phyloP scores from a whole-genome alignment of 2,888 invertebrate genomes.

The Xiphydria camelus region DNA sequence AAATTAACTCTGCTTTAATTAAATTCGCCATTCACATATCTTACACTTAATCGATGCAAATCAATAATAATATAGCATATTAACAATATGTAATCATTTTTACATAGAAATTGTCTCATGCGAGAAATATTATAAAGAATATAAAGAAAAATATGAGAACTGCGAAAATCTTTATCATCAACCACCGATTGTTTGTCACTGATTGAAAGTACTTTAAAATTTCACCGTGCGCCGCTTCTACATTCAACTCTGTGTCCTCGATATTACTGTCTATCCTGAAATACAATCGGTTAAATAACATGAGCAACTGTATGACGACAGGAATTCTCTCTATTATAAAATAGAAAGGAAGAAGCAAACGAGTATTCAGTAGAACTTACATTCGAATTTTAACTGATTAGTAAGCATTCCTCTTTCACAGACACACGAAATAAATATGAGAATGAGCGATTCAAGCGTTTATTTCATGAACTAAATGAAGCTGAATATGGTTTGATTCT shows the following conservation, averaged over 20 bases:
- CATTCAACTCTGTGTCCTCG: slow-evolving; percentile 92
- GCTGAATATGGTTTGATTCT: too few species aligned
- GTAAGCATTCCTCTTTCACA: too few species aligned
- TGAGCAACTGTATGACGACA: too few species aligned
- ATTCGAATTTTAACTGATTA: background rate
- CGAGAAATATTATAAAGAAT: slow-evolving; percentile 97
- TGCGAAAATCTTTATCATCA: slow-evolving; percentile 99
- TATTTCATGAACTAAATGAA: too few species aligned
- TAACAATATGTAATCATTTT: slow-evolving; percentile 1
- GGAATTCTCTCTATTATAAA: too few species aligned
- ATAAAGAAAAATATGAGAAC: slow-evolving; percentile 98
- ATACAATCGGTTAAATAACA: too few species aligned
- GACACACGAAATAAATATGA: too few species aligned
- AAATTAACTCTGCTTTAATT: background rate
- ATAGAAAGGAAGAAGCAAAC: background rate
- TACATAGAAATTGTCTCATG: slow-evolving; percentile 60
- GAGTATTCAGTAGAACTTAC: background rate
- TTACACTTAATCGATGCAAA: background rate
- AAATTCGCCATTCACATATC: background rate
- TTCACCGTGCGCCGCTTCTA: slow-evolving; percentile 96
- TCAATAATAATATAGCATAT: too few species aligned
- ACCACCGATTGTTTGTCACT: slow-evolving; percentile 95
- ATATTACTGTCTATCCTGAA: slow-evolving; percentile 94
- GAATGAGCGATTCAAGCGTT: too few species aligned
- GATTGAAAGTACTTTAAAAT: slow-evolving; percentile 97